A percentile compares a stretch with the other conserved stretches of the same genome.
phyloP scores from a whole-genome alignment of 2,888 invertebrate species.

The Hydrotaea cyrtoneurina region DNA sequence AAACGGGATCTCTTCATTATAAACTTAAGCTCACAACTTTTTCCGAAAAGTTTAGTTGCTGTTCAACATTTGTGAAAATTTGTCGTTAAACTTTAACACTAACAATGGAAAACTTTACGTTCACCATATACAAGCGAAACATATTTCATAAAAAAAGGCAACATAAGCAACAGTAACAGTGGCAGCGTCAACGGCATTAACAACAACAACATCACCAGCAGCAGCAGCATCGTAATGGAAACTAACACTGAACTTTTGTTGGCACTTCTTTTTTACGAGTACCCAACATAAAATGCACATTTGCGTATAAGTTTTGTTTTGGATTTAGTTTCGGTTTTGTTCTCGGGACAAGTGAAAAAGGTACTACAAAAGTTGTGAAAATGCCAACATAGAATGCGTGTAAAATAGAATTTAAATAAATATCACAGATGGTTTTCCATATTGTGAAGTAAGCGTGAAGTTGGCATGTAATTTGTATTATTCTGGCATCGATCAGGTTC shows the following conservation, averaged over 20 bases:
- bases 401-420: constrained; percentile 9
- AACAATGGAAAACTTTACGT: not conserved
- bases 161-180: not conserved
- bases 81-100: not conserved
- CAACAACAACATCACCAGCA: not conserved
- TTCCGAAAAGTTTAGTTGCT: not conserved
- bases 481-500: too few relatives aligned
- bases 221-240: not conserved
- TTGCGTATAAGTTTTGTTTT: not conserved
- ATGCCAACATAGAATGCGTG: not conserved
- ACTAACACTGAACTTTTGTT: constrained; percentile 12
- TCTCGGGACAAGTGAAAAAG: not conserved
- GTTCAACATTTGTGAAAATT: not conserved
- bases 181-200: not conserved
- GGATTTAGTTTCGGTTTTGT: not conserved
- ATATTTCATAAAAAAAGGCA: not conserved
- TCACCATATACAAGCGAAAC: not conserved
- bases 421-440: not conserved
- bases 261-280: not conserved
- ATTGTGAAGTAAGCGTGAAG: too few relatives aligned
- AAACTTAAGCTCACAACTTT: not conserved
- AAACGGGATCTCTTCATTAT: constrained; percentile 9
- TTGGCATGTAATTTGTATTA: too few relatives aligned
- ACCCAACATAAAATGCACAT: not conserved
- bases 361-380: not conserved